Conservation (phyloP, 1,140 invertebrate genomes). For the Acyrthosiphon pisum region DNA sequence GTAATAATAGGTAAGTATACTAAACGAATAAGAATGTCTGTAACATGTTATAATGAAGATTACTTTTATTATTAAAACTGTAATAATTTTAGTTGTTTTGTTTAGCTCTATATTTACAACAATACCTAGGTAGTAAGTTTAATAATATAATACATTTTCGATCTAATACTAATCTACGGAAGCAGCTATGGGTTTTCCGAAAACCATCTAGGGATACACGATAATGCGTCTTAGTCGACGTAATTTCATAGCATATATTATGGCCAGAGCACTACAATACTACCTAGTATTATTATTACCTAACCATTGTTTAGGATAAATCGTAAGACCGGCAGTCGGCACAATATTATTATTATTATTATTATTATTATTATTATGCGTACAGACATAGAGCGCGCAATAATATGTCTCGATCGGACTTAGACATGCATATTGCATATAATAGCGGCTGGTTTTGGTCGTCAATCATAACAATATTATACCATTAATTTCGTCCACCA, state of each 20-base stretch:
- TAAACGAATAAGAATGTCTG: background rate
- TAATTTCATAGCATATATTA: background rate
- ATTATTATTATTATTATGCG: too few relatives aligned
- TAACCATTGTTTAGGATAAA: background rate
- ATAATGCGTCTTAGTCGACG: background rate
- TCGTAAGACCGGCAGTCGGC: background rate
- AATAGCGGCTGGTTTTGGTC: background rate
- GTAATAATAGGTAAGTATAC: background rate
- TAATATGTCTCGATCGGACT: background rate
- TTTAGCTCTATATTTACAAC: background rate
- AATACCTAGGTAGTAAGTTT: background rate
- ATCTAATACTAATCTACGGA: background rate
- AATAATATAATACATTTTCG: background rate
- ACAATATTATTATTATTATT: background rate
- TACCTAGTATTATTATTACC: background rate
- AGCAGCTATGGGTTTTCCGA: background rate
- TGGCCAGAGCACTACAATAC: background rate
- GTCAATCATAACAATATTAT: background rate
- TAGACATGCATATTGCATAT: background rate
- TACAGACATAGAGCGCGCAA: too few relatives aligned
- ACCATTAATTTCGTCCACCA: too few relatives aligned
- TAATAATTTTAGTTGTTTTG: background rate
- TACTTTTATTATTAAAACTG: background rate
- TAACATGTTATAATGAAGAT: background rate
- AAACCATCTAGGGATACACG: background rate